phyloP scores from a whole-genome alignment of 2,888 invertebrate genomes.

The Agrotis puta region DNA sequence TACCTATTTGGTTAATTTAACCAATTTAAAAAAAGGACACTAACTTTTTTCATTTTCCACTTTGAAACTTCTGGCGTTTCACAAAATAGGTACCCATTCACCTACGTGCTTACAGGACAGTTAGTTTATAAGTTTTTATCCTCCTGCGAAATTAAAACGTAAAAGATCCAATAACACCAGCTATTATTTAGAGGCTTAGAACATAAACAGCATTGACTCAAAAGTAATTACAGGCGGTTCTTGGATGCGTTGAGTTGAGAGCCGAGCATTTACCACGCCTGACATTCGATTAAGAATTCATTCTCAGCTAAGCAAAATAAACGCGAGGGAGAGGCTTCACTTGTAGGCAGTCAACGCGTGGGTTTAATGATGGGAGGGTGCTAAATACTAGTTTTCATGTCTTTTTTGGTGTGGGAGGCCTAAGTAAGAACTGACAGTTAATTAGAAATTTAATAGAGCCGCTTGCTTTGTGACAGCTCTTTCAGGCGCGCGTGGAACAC shows the following conservation, averaged over 20 bases:
- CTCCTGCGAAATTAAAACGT: neutral
- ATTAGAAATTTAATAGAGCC: neutral
- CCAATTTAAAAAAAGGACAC: too few relatives aligned
- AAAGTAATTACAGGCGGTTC: slow-evolving; percentile 45
- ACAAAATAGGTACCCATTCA: neutral
- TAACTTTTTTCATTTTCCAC: neutral
- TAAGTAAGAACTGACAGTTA: slow-evolving; percentile 1
- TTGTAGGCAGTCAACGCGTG: slow-evolving; percentile 13
- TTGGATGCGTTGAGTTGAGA: slow-evolving; percentile 30
- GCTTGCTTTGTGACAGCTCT: too few relatives aligned
- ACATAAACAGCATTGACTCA: slow-evolving; percentile 12
- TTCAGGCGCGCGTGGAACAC: too few relatives aligned
- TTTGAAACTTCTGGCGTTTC: neutral
- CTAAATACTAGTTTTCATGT: slow-evolving; percentile 5
- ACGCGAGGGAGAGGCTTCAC: slow-evolving; percentile 19
- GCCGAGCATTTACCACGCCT: slow-evolving; percentile 32
- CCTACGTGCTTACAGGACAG: too few relatives aligned
- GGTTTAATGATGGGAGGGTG: slow-evolving; percentile 10
- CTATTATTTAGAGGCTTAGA: neutral
- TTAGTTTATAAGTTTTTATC: neutral
- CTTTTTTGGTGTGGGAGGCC: slow-evolving; percentile 5
- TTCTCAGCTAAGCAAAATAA: slow-evolving; percentile 42
- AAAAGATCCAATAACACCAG: neutral
- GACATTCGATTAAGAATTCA: slow-evolving; percentile 58
- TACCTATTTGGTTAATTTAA: too few relatives aligned